A percentile compares a stretch with the other conserved stretches of the same genome.
phyloP scores from a whole-genome alignment of 2,888 invertebrate genomes.

The Priocnemis perturbator region DNA sequence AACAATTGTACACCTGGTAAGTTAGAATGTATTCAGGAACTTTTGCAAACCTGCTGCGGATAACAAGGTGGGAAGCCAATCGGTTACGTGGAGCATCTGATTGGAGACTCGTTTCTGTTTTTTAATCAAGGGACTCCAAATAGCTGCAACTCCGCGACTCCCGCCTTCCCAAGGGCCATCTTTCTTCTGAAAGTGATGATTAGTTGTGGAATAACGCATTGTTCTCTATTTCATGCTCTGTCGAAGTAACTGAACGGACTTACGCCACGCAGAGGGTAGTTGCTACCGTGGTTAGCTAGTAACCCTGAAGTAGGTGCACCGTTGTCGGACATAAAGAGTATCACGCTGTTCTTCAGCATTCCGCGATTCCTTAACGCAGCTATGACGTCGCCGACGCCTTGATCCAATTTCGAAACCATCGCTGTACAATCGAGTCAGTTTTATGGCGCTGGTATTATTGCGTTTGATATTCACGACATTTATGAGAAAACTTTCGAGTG shows the following conservation, averaged over 20 bases:
- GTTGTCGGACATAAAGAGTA: conserved; percentile 92
- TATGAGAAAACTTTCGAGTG: background rate
- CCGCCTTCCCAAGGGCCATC: conserved; percentile 81
- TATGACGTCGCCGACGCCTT: conserved; percentile 88
- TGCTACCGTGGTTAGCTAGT: conserved; percentile 85
- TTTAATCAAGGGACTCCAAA: conserved; percentile 77
- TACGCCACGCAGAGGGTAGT: conserved; percentile 88
- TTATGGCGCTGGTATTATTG: background rate
- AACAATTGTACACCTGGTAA: too few species aligned
- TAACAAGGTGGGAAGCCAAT: conserved; percentile 80
- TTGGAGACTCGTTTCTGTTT: conserved; percentile 75
- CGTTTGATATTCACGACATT: background rate
- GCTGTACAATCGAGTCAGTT: conserved; percentile 76
- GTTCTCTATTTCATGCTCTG: background rate
- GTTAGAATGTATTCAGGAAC: too few species aligned
- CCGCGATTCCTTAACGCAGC: conserved; percentile 80
- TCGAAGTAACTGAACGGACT: conserved; percentile 51
- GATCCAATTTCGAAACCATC: conserved; percentile 90
- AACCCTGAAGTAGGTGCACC: conserved; percentile 87
- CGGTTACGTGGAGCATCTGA: conserved; percentile 77
- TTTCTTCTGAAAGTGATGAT: conserved; percentile 75
- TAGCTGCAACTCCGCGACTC: conserved; percentile 77
- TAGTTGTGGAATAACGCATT: background rate
- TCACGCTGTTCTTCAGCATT: conserved; percentile 87
- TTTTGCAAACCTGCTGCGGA: conserved; percentile 77